Base-by-base conservation (phyloP, 2,797 vertebrate species). In the Limnodromus scolopaceus region DNA sequence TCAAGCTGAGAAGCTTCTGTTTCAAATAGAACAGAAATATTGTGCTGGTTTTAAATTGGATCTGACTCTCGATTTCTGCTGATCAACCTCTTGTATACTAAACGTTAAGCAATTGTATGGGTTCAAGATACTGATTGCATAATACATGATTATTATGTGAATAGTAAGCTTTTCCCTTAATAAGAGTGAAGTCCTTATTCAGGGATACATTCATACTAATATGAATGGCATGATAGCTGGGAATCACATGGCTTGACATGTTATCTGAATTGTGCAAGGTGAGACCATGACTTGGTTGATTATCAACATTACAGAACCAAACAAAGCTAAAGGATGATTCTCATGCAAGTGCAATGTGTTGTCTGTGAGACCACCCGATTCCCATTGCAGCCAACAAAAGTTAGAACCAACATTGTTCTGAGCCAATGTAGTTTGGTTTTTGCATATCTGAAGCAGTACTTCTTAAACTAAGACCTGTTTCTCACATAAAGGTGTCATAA, bases 241-340 rank as follows among this genome's bases (percentile, higher is more conserved):
- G 84, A 79, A 90, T 87, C 16, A 32, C 8, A 11, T 1, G 19
- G 4, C 5, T 48, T 16, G 23, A 17, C 20, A 18, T 1, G 4
- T 66, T 22, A 23, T 32, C 30, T 54, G 32, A n/a, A 23, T 28
- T 70, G 30, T 20, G 34, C 11, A 45, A 70, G 34, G 8, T 7
- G 34, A 32, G 15, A 27, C 38, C n/a, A 28, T 5, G 5, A 23
- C 38, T 25, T 34, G 12, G 9, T 32, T 23, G 16, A 32, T 24
- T 57, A 46, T n/a, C 0, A 0, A 24, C 6, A 16, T 32, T 25
- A 23, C 15, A 51, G 53, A 58, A 60, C 4, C 8, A n/a, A 38
- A 2, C 20, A 45, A 39, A 78, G 3, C 48, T 39, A 18, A 65
- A 63, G 34, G 16, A 15, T 64, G 54, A 58, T 36, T 23, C 13